phyloP scores from a whole-genome alignment of 2,113 vertebrate species.

The Lates calcarifer region DNA sequence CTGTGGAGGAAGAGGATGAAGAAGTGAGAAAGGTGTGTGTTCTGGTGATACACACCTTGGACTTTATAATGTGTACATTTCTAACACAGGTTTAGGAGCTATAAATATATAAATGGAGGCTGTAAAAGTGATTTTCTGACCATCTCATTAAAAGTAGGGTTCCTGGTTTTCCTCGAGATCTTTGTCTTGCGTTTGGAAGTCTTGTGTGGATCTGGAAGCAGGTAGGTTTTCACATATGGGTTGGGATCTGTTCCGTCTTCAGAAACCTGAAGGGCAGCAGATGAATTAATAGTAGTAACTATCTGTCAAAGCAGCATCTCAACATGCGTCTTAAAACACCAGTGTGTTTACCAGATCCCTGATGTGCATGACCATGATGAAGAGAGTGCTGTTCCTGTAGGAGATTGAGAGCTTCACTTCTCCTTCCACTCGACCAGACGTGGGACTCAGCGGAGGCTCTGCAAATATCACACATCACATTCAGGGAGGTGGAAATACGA shows the following conservation, averaged over 20 bases:
- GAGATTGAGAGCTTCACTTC: conserved; percentile 97
- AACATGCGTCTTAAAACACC: background rate
- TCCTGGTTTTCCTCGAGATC: conserved; percentile 95
- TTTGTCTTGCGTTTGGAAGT: conserved; percentile 98
- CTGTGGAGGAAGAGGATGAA: conserved; percentile 76
- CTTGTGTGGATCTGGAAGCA: conserved; percentile 96
- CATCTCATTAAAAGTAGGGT: conserved; percentile 99
- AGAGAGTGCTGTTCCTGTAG: conserved; percentile 95
- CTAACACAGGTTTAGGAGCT: background rate
- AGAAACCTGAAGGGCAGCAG: conserved; percentile 86
- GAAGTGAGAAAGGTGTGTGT: background rate
- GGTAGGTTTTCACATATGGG: conserved; percentile 98
- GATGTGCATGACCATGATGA: conserved; percentile 99
- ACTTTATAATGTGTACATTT: background rate
- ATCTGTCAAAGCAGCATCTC: background rate
- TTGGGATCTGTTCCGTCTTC: conserved; percentile 97
- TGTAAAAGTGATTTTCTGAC: conserved; percentile 75
- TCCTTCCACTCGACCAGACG: conserved; percentile 92
- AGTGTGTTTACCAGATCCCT: conserved; percentile 87
- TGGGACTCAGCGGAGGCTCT: conserved; percentile 88
- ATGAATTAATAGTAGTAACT: background rate
- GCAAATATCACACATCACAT: conserved; percentile 18
- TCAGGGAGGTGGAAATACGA: background rate
- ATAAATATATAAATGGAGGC: background rate
- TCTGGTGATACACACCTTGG: too few relatives aligned